Conservation (phyloP, 2,797 vertebrate genomes). For the Chromis chromis region DNA sequence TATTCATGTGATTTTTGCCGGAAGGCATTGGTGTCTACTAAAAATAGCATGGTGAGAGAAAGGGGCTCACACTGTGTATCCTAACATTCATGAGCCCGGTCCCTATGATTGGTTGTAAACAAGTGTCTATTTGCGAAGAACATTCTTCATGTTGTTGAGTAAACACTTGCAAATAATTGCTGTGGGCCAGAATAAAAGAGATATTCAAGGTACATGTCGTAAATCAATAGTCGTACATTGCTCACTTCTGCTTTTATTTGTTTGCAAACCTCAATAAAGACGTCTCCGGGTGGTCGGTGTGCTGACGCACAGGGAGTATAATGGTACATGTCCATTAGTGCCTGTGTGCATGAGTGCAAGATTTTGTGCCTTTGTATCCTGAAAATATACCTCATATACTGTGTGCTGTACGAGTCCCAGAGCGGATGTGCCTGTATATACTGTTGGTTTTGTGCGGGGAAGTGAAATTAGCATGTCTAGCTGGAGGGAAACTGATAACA, state of each 20-base stretch:
- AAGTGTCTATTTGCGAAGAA: conserved; percentile 69
- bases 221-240: conserved; percentile 44
- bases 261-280: conserved; percentile 25
- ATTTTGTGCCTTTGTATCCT: not conserved
- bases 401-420: not conserved
- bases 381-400: not conserved
- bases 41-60: conserved; percentile 87
- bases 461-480: not conserved
- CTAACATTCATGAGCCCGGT: conserved; percentile 75
- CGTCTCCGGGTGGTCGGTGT: conserved; percentile 10
- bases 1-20: conserved; percentile 89
- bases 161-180: conserved; percentile 75
- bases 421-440: not conserved
- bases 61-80: conserved; percentile 81
- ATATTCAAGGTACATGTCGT: conserved; percentile 38
- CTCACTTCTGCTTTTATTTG: conserved; percentile 26
- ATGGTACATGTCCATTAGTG: conserved; percentile 12
- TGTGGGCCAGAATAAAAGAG: conserved; percentile 48
- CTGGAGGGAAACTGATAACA: not conserved
- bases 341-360: not conserved
- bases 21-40: conserved; percentile 87
- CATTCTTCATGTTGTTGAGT: conserved; percentile 52
- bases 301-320: conserved; percentile 3
- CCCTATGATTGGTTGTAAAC: conserved; percentile 79
- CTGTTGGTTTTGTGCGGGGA: not conserved